Percentiles rank a stretch among this genome's conserved stretches.
Evolutionary conservation across 1,140 invertebrate genomes (phyloP).

Genomic region (Danaus plexippus): DNA sequence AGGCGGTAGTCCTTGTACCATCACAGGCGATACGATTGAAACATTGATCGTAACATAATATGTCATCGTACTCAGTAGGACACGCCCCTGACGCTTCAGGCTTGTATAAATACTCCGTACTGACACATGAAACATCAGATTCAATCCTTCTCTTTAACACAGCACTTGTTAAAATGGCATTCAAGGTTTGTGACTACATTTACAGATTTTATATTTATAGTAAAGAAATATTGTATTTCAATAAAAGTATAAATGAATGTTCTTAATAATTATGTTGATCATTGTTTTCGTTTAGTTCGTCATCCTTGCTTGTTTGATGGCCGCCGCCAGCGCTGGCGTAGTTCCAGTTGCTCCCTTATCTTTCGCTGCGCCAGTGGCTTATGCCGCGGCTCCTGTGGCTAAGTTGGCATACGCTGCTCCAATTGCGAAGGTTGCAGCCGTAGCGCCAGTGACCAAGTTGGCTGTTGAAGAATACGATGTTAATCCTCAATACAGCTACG

Average conservation of each 20-base stretch:
- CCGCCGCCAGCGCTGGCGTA: constrained; percentile 45
- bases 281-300: constrained; percentile 44
- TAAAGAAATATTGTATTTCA: no score
- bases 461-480: constrained; percentile 50
- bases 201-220: no score
- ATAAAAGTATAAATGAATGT: constrained; percentile 2
- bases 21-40: no score
- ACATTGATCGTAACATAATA: no score
- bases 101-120: no score
- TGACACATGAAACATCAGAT: no score
- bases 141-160: constrained; percentile 15
- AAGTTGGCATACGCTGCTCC: constrained; percentile 23
- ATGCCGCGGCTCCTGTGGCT: constrained; percentile 38
- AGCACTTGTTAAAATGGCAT: constrained; percentile 51
- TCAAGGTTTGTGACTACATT: constrained; percentile 40
- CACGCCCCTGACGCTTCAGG: no score
- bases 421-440: constrained; percentile 20
- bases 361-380: constrained; percentile 70
- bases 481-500: constrained; percentile 76
- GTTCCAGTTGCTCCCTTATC: constrained; percentile 31
- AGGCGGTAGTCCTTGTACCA: no score
- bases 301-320: constrained; percentile 46
- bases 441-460: constrained; percentile 23
- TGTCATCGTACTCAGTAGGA: no score
- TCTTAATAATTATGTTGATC: constrained; percentile 7